phyloP scores from a whole-genome alignment of 2,888 invertebrate species.

The Timandra comae region DNA sequence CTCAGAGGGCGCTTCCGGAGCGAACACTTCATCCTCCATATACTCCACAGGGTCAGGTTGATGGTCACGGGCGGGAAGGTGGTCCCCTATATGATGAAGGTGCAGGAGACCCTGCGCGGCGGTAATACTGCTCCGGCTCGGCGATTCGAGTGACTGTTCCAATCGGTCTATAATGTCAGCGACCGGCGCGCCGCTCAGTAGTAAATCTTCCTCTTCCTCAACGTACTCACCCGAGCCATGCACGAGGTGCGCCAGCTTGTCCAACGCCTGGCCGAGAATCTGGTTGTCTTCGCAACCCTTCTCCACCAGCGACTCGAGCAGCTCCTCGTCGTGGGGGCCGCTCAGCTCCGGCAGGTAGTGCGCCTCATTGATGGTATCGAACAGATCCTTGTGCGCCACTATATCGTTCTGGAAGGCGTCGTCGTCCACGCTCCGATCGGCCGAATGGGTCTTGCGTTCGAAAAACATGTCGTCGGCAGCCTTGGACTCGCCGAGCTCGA shows the following conservation, averaged over 20 bases:
- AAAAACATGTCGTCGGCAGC: slow-evolving; percentile 52
- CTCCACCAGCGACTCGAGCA: slow-evolving; percentile 78
- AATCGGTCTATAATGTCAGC: slow-evolving; percentile 80
- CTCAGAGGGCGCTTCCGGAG: slow-evolving; percentile 34
- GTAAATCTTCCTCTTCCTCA: slow-evolving; percentile 66
- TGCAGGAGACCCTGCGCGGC: slow-evolving; percentile 64
- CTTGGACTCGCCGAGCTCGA: slow-evolving; percentile 57
- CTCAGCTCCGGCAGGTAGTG: slow-evolving; percentile 66
- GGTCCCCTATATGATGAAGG: slow-evolving; percentile 58
- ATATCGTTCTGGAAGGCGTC: slow-evolving; percentile 49
- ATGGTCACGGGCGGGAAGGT: slow-evolving; percentile 27
- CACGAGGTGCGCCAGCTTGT: slow-evolving; percentile 60
- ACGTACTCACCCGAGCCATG: slow-evolving; percentile 60
- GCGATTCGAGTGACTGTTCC: slow-evolving; percentile 76
- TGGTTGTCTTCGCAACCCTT: slow-evolving; percentile 79
- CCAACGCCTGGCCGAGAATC: slow-evolving; percentile 61
- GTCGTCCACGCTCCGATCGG: slow-evolving; percentile 34
- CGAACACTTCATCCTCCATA: slow-evolving; percentile 49
- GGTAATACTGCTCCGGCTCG: slow-evolving; percentile 60
- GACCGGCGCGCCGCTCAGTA: slow-evolving; percentile 65
- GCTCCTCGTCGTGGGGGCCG: slow-evolving; percentile 69
- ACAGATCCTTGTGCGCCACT: slow-evolving; percentile 61
- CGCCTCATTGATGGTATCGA: slow-evolving; percentile 68
- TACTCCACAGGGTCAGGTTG: slow-evolving; percentile 43
- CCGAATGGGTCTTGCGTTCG: slow-evolving; percentile 42